These are phyloP conservation scores for Leucophora obtusa DNA, from an alignment of 2,888 invertebrate genomes.

Conservation along the genomic window DNA sequence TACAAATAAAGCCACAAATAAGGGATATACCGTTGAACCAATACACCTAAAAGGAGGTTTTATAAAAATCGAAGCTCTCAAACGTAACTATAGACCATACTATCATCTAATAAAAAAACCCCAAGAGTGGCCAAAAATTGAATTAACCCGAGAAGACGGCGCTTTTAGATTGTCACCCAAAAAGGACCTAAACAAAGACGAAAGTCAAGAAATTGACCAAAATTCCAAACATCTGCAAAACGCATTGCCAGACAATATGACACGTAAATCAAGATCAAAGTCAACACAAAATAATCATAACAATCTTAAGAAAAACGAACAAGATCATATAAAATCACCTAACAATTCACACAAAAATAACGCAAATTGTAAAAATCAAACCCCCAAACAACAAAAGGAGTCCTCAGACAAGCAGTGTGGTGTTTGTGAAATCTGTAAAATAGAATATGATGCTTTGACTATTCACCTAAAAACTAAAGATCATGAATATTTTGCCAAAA, in stretches of 20 bases:
- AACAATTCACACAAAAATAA: constrained; percentile 64
- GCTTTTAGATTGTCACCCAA: constrained; percentile 73
- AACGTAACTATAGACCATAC: constrained; percentile 76
- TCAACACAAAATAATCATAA: constrained; percentile 69
- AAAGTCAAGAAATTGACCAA: constrained; percentile 26
- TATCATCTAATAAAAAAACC: constrained; percentile 76
- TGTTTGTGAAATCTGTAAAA: constrained; percentile 89
- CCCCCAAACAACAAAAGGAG: constrained; percentile 68
- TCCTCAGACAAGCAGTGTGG: constrained; percentile 80
- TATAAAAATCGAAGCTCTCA: constrained; percentile 83
- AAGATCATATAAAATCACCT: constrained; percentile 65
- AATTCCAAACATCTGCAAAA: constrained; percentile 43
- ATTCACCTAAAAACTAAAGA: constrained; percentile 87
- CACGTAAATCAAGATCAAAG: constrained; percentile 76
- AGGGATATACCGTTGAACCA: constrained; percentile 75
- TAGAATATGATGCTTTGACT: constrained; percentile 85
- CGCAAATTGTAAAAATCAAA: constrained; percentile 59
- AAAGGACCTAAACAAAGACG: constrained; percentile 59
- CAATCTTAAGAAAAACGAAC: constrained; percentile 68
- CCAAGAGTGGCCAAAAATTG: constrained; percentile 76
- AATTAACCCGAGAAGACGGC: constrained; percentile 75
- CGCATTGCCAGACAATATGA: constrained; percentile 71
- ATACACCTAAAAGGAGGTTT: constrained; percentile 84
- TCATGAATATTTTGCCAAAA: constrained; percentile 86
- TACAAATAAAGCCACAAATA: constrained; percentile 52